phyloP scores from a whole-genome alignment of 1,140 invertebrate genomes.

The Thaumatotibia leucotreta region DNA sequence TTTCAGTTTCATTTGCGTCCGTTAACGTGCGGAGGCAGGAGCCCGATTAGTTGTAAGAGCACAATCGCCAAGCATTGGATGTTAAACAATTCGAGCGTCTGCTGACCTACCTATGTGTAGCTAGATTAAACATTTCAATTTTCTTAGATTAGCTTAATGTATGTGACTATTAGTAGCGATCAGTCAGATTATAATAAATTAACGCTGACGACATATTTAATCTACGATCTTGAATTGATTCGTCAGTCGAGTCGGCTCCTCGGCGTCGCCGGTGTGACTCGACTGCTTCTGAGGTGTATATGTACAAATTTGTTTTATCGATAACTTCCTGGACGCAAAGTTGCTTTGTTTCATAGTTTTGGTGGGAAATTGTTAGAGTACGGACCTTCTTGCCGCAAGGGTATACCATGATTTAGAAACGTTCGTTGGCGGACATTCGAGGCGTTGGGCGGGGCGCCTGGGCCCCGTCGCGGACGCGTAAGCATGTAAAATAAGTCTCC shows the following conservation, averaged over 20 bases:
- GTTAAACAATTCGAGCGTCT: slow-evolving; percentile 42
- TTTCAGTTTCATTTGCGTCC: slow-evolving; percentile 19
- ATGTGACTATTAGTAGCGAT: slow-evolving; percentile 54
- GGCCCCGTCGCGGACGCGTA: slow-evolving; percentile 26
- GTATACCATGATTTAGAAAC: slow-evolving; percentile 69
- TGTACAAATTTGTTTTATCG: slow-evolving; percentile 72
- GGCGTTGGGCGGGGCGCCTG: slow-evolving; percentile 34
- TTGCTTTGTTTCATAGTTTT: slow-evolving; percentile 65
- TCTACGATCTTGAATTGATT: background rate
- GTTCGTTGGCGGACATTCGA: slow-evolving; percentile 63
- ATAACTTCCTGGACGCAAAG: slow-evolving; percentile 43
- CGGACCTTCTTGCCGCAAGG: slow-evolving; percentile 65
- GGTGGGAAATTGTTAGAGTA: slow-evolving; percentile 59
- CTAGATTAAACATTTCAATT: slow-evolving; percentile 66
- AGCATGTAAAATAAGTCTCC: slow-evolving; percentile 67
- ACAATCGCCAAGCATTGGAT: slow-evolving; percentile 49
- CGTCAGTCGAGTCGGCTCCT: background rate
- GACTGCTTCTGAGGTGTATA: slow-evolving; percentile 46
- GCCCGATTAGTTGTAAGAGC: slow-evolving; percentile 54
- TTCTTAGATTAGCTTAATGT: slow-evolving; percentile 58
- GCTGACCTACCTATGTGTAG: slow-evolving; percentile 50
- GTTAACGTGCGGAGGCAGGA: slow-evolving; percentile 42
- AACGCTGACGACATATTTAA: slow-evolving; percentile 2
- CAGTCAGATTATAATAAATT: background rate
- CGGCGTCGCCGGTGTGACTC: slow-evolving; percentile 23